Conservation (phyloP, 2,113 vertebrate species). For the Glaucomys volans region DNA sequence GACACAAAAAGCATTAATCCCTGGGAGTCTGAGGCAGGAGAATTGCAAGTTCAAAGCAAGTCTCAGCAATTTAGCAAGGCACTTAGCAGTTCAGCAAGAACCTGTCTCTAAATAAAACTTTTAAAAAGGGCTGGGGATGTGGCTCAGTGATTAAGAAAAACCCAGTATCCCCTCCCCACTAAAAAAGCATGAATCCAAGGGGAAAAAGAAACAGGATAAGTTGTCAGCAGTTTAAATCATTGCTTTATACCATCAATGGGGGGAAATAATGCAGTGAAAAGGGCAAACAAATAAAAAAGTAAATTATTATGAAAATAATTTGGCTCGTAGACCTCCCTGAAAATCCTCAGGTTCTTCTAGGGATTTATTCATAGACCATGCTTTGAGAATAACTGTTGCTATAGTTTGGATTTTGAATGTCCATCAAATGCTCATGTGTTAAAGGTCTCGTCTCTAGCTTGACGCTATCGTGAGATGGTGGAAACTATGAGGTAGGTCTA, state of each 20-base stretch:
- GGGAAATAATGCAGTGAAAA: not conserved
- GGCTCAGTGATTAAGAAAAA: not conserved
- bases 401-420: not conserved
- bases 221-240: slow-evolving; percentile 25
- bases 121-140: not conserved
- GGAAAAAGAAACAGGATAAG: not conserved
- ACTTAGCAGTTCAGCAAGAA: too few species aligned
- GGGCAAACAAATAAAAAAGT: not conserved
- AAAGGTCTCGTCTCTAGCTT: not conserved
- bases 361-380: not conserved
- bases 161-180: not conserved
- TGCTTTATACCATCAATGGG: not conserved
- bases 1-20: not conserved
- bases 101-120: not conserved
- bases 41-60: not conserved
- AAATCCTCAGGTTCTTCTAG: too few species aligned
- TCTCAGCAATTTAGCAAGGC: not conserved
- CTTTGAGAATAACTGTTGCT: not conserved
- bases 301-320: not conserved
- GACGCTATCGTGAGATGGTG: not conserved
- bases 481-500: not conserved
- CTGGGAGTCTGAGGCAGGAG: not conserved
- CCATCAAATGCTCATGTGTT: too few species aligned
- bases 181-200: not conserved
- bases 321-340: not conserved